Percentiles rank a stretch among this genome's conserved stretches.
Conservation (phyloP, 1,140 invertebrate species). For the Sarcophaga bullata region DNA sequence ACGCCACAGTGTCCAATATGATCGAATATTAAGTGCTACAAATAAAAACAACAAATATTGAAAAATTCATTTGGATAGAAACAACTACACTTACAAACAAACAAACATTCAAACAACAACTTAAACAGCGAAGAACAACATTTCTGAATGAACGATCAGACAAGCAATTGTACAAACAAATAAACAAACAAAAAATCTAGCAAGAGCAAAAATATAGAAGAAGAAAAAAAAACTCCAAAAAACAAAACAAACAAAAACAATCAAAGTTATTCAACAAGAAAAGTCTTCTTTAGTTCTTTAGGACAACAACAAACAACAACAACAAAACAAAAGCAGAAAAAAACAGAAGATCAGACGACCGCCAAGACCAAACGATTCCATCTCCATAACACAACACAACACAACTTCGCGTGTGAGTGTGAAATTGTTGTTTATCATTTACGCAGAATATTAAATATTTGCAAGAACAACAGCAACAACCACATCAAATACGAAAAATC, state of each 20-base stretch:
- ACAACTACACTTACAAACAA: background rate
- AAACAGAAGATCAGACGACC: background rate
- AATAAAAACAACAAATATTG: background rate
- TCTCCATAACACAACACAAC: background rate
- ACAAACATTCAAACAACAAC: constrained; percentile 2
- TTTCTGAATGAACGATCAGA: background rate
- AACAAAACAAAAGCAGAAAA: no score
- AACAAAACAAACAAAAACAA: background rate
- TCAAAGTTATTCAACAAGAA: background rate
- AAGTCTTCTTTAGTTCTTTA: no score
- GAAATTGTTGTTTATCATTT: constrained; percentile 39
- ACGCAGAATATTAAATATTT: constrained; percentile 41
- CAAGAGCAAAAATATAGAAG: background rate
- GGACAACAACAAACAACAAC: no score
- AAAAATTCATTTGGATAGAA: background rate
- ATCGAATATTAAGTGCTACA: no score
- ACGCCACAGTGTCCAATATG: no score
- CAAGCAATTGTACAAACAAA: background rate
- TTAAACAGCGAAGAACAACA: background rate
- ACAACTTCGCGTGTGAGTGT: constrained; percentile 40
- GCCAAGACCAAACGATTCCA: no score
- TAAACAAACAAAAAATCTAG: background rate
- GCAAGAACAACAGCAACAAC: background rate
- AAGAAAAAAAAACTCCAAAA: no score
- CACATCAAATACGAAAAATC: no score